Evolutionary conservation across 2,888 invertebrate species (phyloP), one percentile per base, ranked within the genome.

Genomic region (Eretmocerus hayati): DNA sequence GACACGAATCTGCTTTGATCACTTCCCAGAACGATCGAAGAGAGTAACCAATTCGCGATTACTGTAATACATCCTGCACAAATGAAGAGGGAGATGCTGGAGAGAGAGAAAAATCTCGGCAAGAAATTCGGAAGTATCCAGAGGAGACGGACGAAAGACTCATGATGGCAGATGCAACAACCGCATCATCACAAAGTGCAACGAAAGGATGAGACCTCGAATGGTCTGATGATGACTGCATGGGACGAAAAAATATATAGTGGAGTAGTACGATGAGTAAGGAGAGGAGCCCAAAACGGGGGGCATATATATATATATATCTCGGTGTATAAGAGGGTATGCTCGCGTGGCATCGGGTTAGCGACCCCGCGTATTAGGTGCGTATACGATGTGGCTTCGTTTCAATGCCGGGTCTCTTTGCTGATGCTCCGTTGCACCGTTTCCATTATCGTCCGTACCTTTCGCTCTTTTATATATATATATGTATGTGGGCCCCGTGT

Each of bases 351-450:
- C 39, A 8, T 9, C 16, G 16, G 36, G 23, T 23, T 39, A 39
- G 23, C 23, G 26, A 39, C 38, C 41, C 8, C 30, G 26, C 26
- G 26, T 11, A 6, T 6, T 26, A 11, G 11, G 26, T 26, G 26
- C 26, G 26, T 9, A 11, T 11, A 31, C 19, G 38, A 35, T 44
- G 49, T 49, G 49, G 49, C 49, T 49, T 49, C 45, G 41, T 49
- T 49, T 49, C 41, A 49, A 49, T 49, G 49, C 43, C 48, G 47
- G 19, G 32, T 37, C 26, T 23, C 4, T 5, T 30, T 11, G 26
- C 26, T 26, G 26, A 26, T 26, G 18, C 48, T 48, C 22, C 39
- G 31, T 21, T 39, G 11, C 38, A 16, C 33, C 36, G 36, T 30
- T 22, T 21, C 16, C 15, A 19, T 22, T 38, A 11, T 22, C 31